Conservation (phyloP, 2,113 vertebrate genomes). For the Condylura cristata region DNA sequence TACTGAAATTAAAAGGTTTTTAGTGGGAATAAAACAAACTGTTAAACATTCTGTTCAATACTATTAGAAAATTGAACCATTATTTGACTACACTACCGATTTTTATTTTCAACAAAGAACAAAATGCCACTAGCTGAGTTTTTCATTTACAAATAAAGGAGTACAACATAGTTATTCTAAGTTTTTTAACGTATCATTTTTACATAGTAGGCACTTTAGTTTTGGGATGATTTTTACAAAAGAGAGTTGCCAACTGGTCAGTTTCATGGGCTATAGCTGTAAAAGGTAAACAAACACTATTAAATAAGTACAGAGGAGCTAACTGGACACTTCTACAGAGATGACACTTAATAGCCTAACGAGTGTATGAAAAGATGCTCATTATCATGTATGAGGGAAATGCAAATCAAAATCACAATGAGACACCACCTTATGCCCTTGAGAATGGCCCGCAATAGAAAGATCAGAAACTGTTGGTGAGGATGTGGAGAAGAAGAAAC, state of each 20-base stretch:
- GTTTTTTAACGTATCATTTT: neutral
- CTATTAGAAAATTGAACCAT: neutral
- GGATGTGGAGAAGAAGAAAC: no score
- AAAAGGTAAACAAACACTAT: no score
- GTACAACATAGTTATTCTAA: neutral
- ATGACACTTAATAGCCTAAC: no score
- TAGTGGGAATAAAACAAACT: neutral
- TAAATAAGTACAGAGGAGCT: no score
- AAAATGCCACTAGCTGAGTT: conserved; percentile 23
- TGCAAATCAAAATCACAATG: no score
- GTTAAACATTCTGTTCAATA: neutral
- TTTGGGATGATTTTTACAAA: neutral
- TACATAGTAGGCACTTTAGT: neutral
- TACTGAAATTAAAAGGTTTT: neutral
- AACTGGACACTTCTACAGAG: no score
- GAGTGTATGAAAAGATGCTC: no score
- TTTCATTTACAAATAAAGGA: neutral
- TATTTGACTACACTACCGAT: neutral
- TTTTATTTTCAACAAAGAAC: conserved; percentile 14
- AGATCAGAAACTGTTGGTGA: no score
- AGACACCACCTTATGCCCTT: no score
- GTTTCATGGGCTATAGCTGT: neutral
- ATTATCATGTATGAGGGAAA: no score
- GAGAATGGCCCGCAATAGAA: no score
- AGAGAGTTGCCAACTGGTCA: neutral